Base-by-base conservation (phyloP, 2,113 vertebrate genomes). In the Acrocephalus arundinaceus region DNA sequence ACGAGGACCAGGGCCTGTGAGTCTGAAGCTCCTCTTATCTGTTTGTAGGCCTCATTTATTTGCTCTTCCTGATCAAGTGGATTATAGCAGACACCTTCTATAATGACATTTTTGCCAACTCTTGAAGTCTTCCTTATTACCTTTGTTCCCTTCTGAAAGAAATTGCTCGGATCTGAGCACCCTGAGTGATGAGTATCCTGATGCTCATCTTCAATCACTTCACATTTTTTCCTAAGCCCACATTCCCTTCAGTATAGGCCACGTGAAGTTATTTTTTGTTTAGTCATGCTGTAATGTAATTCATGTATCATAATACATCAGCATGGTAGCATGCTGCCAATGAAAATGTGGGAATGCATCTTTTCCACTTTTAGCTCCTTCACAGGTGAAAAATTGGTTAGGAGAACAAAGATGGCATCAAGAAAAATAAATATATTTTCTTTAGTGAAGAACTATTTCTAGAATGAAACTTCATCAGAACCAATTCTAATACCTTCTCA, bases 1-100 rank as follows among this genome's bases (percentile, higher is more conserved):
- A 0, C n/a, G 51, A 65, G 43, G 7, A 78, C 5, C 23, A 70
- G 7, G 11, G 30, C 4, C 24, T 45, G 67, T 0, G 1, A 52
- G 41, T 30, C 21, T 30, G 31, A 75, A 63, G 22, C 1, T 87
- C 9, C 15, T 90, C 13, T 28, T 18, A 5, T 35, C 21, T 39
- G n/a, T 41, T n/a, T 5, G 0, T 27, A 86, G 9, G 5, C 6
- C 15, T 79, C n/a, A 46, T 76, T 22, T 30, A 30, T 5, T 63
- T 72, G 7, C 14, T 62, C 13, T 43, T 83, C 28, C 37, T 72
- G 35, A 7, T 37, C 25, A 67, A 51, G 16, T 15, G 33, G 46
- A 71, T 31, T 55, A 67, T 0, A 85, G 43, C 28, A 85, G 28
- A 59, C 13, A 51, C 6, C 4, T 39, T 24, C 37, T 54, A 23